These are phyloP conservation scores for Drosophila antonietae DNA, from an alignment of 2,888 invertebrate species.

Conservation along the genomic window DNA sequence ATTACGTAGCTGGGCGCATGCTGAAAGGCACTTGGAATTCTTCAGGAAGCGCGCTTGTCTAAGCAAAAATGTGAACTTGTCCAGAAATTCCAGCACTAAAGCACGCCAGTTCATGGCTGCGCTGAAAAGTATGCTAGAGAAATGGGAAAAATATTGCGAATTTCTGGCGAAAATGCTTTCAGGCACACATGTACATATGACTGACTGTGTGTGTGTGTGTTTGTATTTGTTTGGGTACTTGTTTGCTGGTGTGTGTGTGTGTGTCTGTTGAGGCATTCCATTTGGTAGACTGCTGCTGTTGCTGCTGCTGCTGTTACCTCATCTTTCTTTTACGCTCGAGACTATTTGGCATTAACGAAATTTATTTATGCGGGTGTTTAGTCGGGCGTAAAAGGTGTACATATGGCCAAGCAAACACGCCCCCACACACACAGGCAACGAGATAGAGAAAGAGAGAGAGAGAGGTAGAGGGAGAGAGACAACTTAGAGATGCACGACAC, in stretches of 20 bases:
- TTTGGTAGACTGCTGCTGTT: constrained; percentile 52
- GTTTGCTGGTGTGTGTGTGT: constrained; percentile 8
- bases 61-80: constrained; percentile 6
- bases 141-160: constrained; percentile 34
- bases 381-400: constrained; percentile 79
- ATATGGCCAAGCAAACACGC: constrained; percentile 66
- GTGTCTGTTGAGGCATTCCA: constrained; percentile 54
- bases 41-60: background rate
- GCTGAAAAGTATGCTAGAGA: constrained; percentile 6
- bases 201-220: constrained; percentile 15
- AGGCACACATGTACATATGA: constrained; percentile 20
- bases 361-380: constrained; percentile 82
- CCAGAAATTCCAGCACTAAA: background rate
- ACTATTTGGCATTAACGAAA: constrained; percentile 81
- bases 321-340: constrained; percentile 80
- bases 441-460: background rate
- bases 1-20: background rate
- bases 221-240: constrained; percentile 21
- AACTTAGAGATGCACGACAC: constrained; percentile 71
- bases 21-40: background rate
- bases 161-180: constrained; percentile 34
- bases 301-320: constrained; percentile 62
- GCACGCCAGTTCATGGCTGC: background rate
- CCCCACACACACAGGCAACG: constrained; percentile 9
- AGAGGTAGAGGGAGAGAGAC: background rate